A percentile compares a stretch with the other conserved stretches of the same genome.
Conservation (phyloP, 2,113 vertebrate species). For the Scatophagus argus region DNA sequence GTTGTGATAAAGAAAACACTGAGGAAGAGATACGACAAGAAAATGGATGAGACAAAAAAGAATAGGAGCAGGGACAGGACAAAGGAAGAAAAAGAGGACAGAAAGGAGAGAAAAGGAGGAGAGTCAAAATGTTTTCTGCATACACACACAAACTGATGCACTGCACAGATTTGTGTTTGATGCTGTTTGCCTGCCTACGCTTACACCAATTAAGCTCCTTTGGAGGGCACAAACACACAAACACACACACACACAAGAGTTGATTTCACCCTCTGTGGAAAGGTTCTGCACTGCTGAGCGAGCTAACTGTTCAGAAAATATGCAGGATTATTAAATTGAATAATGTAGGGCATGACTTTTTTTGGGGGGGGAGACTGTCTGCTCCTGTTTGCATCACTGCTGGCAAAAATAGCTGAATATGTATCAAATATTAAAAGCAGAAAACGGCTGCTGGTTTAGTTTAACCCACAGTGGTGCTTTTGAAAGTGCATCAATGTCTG, state of each 20-base stretch:
- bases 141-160: not conserved
- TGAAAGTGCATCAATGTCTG: slow-evolving; percentile 21
- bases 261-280: slow-evolving; percentile 36
- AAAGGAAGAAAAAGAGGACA: not conserved
- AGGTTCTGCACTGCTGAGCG: slow-evolving; percentile 42
- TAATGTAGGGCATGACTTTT: slow-evolving; percentile 60
- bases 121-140: not conserved
- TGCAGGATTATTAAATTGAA: slow-evolving; percentile 59
- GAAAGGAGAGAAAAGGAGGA: not conserved
- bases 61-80: not conserved
- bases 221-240: too few species aligned
- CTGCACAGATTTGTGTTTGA: not conserved
- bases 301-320: slow-evolving; percentile 48
- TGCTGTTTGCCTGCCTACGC: too few species aligned
- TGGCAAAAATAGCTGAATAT: slow-evolving; percentile 69
- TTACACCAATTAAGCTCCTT: too few species aligned
- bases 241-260: slow-evolving; percentile 9
- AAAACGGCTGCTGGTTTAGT: slow-evolving; percentile 1
- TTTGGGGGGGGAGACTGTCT: slow-evolving; percentile 31
- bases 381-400: slow-evolving; percentile 54
- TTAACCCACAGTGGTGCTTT: slow-evolving; percentile 10
- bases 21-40: not conserved
- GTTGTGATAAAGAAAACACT: not conserved
- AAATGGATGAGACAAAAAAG: not conserved
- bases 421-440: slow-evolving; percentile 74